These are phyloP conservation scores for Microcebus murinus DNA, from an alignment of 2,113 vertebrate species.

Conservation along the genomic window DNA sequence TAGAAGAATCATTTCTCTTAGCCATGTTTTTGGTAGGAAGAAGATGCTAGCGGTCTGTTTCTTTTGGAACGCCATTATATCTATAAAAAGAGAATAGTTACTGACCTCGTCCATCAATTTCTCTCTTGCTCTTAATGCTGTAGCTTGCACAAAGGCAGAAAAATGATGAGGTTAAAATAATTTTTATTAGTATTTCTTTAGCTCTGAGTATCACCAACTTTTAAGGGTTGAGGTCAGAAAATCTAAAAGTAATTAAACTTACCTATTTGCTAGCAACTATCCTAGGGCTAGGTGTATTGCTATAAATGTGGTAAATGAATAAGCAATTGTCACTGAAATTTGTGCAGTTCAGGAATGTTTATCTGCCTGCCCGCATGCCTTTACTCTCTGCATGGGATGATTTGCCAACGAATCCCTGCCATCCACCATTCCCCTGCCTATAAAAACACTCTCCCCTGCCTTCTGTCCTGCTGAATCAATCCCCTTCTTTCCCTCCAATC, in stretches of 20 bases:
- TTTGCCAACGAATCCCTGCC: neutral
- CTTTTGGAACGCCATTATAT: neutral
- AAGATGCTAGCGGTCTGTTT: neutral
- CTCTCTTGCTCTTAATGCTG: neutral
- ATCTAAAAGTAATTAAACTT: neutral
- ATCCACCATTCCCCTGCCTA: neutral
- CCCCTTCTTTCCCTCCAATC: neutral
- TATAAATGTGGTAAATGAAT: neutral
- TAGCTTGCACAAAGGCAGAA: neutral
- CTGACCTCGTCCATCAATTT: neutral
- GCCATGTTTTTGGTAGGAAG: neutral
- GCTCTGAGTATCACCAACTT: neutral
- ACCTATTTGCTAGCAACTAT: neutral
- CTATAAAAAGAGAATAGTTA: neutral
- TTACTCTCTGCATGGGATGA: neutral
- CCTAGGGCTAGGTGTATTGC: neutral
- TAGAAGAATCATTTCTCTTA: neutral
- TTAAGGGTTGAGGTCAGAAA: neutral
- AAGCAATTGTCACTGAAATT: neutral
- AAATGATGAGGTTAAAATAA: neutral
- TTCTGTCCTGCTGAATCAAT: slow-evolving; percentile 23
- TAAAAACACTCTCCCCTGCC: neutral
- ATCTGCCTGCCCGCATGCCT: neutral
- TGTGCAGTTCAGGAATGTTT: neutral
- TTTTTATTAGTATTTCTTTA: neutral